Evolutionary conservation across 2,797 vertebrate species (phyloP).

Genomic region (Malurus leucopterus): DNA sequence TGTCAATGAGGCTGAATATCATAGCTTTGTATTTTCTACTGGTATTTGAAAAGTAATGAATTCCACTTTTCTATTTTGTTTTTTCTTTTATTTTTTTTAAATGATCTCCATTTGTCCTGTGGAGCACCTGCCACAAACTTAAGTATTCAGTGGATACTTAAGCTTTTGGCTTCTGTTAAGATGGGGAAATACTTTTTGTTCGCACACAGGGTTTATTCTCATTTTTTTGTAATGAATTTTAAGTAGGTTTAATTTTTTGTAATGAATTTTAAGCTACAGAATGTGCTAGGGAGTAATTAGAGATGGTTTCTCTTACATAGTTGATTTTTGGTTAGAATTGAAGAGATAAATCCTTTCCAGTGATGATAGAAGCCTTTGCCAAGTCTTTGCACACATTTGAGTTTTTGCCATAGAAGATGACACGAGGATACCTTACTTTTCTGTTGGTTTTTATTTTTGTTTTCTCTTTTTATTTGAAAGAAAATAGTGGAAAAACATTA

Average conservation of each 20-base stretch:
- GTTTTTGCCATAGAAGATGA: not conserved
- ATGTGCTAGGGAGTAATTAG: not conserved
- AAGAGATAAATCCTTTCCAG: too few species aligned
- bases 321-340: not conserved
- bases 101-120: not conserved
- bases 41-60: not conserved
- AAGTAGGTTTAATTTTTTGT: too few species aligned
- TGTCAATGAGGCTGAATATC: not conserved
- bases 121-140: not conserved
- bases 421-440: not conserved
- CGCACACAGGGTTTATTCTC: not conserved
- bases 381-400: not conserved
- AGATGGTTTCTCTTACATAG: not conserved
- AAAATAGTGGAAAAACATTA: not conserved
- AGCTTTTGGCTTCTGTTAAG: not conserved
- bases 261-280: not conserved
- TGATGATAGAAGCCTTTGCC: too few species aligned
- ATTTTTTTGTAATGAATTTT: not conserved
- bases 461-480: not conserved
- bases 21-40: not conserved
- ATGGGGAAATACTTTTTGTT: not conserved
- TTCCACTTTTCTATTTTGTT: fast-evolving
- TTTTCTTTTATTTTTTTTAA: not conserved
- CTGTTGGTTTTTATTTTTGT: fast-evolving
- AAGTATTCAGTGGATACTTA: not conserved